Percentiles rank a stretch among this genome's conserved stretches.
phyloP scores from a whole-genome alignment of 2,113 vertebrate species.

The Stomatorhinus ivindoensis region DNA sequence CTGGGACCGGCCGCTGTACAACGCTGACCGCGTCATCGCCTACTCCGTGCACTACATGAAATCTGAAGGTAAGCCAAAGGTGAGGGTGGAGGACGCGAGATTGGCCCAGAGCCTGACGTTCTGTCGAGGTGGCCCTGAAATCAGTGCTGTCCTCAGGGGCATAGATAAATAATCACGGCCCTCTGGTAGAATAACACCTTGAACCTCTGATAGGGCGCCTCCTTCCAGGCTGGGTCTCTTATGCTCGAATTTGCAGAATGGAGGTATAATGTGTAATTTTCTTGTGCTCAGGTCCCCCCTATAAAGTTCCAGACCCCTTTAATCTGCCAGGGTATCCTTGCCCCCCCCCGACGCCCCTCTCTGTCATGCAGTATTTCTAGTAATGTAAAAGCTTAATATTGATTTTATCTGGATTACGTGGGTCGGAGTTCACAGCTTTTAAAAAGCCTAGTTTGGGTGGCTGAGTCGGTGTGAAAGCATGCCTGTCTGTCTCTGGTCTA shows the following conservation, averaged over 20 bases:
- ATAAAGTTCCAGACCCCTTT: not conserved
- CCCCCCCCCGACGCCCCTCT: not conserved
- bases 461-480: conserved; percentile 23
- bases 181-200: not conserved
- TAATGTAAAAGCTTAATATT: not conserved
- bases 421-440: not conserved
- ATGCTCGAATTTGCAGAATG: not conserved
- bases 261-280: not conserved
- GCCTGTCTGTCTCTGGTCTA: conserved; percentile 22
- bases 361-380: not conserved
- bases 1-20: conserved; percentile 90
- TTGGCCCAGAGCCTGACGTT: not conserved
- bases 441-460: conserved; percentile 1
- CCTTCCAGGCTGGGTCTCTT: not conserved
- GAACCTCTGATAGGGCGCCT: not conserved
- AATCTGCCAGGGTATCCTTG: not conserved
- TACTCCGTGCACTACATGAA: conserved; percentile 98
- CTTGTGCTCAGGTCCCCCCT: not conserved
- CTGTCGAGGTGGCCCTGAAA: not conserved
- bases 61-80: conserved; percentile 75
- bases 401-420: not conserved
- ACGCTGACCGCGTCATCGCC: conserved; percentile 92
- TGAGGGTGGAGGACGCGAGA: not conserved
- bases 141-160: not conserved
- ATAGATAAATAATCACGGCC: not conserved